phyloP scores from a whole-genome alignment of 2,113 vertebrate species.

The Neotragus pygmaeus region DNA sequence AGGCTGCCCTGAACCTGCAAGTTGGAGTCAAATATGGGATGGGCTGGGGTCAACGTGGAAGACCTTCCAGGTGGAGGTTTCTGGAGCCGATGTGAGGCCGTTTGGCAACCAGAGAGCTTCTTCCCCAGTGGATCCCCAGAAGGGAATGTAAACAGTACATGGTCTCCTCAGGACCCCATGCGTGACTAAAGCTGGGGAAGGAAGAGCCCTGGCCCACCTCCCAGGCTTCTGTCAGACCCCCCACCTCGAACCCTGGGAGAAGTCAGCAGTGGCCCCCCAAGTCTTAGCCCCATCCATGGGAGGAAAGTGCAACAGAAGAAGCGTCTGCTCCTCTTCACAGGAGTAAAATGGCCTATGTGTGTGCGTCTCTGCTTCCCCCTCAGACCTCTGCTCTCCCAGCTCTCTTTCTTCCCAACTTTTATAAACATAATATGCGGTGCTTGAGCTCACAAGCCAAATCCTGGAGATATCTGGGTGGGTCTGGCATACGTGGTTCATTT shows the following conservation, averaged over 20 bases:
- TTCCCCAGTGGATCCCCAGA: neutral
- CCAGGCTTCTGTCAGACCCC: conserved; percentile 62
- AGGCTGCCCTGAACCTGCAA: neutral
- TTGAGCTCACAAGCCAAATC: neutral
- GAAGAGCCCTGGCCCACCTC: conserved; percentile 13
- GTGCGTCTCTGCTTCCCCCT: conserved; percentile 28
- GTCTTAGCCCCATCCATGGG: conserved; percentile 48
- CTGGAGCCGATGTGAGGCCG: neutral
- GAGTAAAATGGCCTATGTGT: conserved; percentile 9
- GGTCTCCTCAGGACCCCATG: neutral
- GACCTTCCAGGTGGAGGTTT: neutral
- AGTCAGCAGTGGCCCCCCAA: conserved; percentile 47
- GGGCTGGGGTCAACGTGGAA: neutral
- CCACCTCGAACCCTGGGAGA: conserved; percentile 58
- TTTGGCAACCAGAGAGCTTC: conserved; percentile 5
- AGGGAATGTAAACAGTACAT: conserved; percentile 15
- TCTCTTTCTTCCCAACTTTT: neutral
- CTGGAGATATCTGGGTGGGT: neutral
- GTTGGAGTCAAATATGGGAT: neutral
- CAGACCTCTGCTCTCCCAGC: neutral
- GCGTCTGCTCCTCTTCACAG: conserved; percentile 70
- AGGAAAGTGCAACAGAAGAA: conserved; percentile 60
- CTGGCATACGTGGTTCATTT: accelerated
- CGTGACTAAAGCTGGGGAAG: neutral
- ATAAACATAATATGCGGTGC: conserved; percentile 11